Conservation (phyloP, 1,140 invertebrate species). For the Gryllus bimaculatus region DNA sequence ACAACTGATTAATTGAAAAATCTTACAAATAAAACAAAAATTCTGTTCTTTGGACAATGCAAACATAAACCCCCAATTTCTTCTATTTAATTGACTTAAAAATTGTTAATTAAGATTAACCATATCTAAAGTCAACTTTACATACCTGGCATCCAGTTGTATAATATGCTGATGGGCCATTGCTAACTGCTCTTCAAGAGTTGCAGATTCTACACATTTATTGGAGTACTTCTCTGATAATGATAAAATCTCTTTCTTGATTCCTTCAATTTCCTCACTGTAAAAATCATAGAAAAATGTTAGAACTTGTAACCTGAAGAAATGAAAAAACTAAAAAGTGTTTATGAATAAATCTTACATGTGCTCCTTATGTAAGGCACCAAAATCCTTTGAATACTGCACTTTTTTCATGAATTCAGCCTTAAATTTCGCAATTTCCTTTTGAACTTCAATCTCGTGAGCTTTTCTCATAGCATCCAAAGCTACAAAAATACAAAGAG, state of each 20-base stretch:
- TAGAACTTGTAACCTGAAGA: conserved; percentile 9
- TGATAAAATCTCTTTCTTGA: conserved; percentile 74
- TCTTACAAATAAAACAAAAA: no score
- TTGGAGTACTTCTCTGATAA: conserved; percentile 83
- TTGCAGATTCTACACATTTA: conserved; percentile 82
- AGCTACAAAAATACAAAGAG: conserved; percentile 41
- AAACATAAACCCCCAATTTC: no score
- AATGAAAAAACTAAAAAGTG: neutral
- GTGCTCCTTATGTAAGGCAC: conserved; percentile 45
- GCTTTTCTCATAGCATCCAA: conserved; percentile 88
- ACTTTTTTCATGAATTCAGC: conserved; percentile 70
- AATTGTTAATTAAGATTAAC: no score
- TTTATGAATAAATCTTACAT: conserved; percentile 36
- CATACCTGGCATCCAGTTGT: conserved; percentile 59
- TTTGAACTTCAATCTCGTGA: conserved; percentile 82
- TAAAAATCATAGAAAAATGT: conserved; percentile 25
- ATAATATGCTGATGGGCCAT: conserved; percentile 66
- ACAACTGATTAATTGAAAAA: no score
- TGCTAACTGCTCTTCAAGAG: conserved; percentile 72
- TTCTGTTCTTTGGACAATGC: no score
- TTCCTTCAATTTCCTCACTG: conserved; percentile 73
- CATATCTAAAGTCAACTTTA: no score
- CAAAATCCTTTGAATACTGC: conserved; percentile 47
- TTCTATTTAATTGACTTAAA: no score
- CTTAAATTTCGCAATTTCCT: conserved; percentile 79